Evolutionary conservation across 2,888 invertebrate species (phyloP), one percentile per base, ranked within the genome.

Genomic region (Luperina nickerlii): DNA sequence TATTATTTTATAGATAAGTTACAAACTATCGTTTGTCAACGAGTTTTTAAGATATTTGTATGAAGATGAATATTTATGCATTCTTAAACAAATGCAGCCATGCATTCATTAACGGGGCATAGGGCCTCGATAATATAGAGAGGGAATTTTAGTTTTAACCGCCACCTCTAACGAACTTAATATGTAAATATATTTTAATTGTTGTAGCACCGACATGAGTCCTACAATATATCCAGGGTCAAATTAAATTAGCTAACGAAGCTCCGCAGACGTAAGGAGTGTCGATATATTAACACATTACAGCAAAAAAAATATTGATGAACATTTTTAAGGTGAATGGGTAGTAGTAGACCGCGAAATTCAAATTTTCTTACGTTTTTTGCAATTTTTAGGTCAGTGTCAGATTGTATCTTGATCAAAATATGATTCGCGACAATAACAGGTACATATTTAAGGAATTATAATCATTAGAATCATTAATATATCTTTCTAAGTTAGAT

Each of bases 31-130:
- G 88, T 88, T 91, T 83, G 78, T 81, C 72, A 88, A 91, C 93
- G 91, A 91, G 81, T 91, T 90, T 88, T 87, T 84, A 89, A 90
- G 48, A 85, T 76, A 83, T 70, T 60, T 76, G 88, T 87, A 91
- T 92, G 92, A 87, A 90, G 92, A 93, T 93, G 90, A 91, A 90
- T 85, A 84, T 93, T 91, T 93, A 93, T 94, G 95, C 95, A 96
- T 95, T 96, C 92, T 96, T 95, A 95, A 96, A 96, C 95, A 96
- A 96, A 96, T 96, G 95, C 95, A 94, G 93, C 90, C 92, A 90
- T 92, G 91, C 91, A 91, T 91, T 87, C 92, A 90, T 92, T 90
- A 95, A 94, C 91, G 92, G 89, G 92, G 90, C 91, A 79, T 83
- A 60, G 66, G 84, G 89, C 91, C 94, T 90, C 94, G 94, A 95